Base-by-base conservation (phyloP, 1,140 invertebrate genomes). In the Neotoxoptera formosana region DNA sequence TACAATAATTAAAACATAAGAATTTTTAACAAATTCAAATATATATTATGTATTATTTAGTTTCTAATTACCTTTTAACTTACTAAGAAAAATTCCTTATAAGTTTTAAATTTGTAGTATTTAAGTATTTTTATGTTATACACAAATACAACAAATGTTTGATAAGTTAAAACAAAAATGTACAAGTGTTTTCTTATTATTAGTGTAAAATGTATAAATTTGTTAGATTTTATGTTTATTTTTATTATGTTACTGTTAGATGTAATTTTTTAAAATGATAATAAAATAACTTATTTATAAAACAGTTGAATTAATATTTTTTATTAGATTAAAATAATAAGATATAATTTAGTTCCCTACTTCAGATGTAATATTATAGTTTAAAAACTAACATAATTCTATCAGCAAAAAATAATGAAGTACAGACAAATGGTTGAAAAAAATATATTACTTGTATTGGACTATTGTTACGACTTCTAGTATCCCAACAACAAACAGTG, bases 401-500 rank as follows among this genome's bases (percentile, higher is more conserved):
- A 84, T 11, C 23, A 41, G 1, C 0, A 17, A 84, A 45, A 41
- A 25, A 7, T 34, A 30, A 84, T 41, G 30, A 67, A 67, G n/a
- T 17, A n/a, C 11, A 11, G 30, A 67, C 2, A 45, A 84, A 25
- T 41, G 7, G 8, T 84, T 84, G 7, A 23, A 53, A 90, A 41
- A 30, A 45, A 67, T 90, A 90, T 45, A 25, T 93, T 89, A 96
- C 95, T 95, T 99, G 97, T 90, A 98, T 96, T 3, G 98, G 97
- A 93, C 97, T 97, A 89, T 96, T 95, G 76, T 96, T 96, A 94
- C 96, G 96, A 47, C 97, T 97, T 93, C 97, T 96, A 48, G 97
- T 95, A 95, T 99, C 99, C 98, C 98, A 99, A 94, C 97, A 97
- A 96, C 97, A 97, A 4, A 99, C 97, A 0, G 97, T 97, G 95